Conservation (phyloP, 2,888 invertebrate species). For the Electrophaes corylata region DNA sequence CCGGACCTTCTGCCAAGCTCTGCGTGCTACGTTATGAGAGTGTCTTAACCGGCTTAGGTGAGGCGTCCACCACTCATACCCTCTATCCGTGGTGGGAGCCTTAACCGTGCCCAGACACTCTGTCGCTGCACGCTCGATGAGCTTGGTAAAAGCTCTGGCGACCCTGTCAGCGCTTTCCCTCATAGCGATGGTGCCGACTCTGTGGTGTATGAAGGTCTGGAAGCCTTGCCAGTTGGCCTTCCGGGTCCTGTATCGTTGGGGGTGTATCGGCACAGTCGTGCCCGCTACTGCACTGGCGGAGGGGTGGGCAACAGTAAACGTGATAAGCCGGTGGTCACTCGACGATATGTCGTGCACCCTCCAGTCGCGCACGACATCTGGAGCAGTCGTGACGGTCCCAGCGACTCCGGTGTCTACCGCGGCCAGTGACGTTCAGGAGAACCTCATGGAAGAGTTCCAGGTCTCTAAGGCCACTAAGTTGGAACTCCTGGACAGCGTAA, state of each 20-base stretch:
- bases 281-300: not conserved
- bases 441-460: no score
- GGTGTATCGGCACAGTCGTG: not conserved
- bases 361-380: constrained; percentile 35
- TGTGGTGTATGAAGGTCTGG: no score
- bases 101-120: not conserved
- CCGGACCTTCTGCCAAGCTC: no score
- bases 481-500: no score
- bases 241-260: not conserved
- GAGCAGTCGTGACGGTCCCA: no score
- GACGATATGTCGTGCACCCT: constrained; percentile 5
- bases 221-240: not conserved
- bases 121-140: not conserved
- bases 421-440: no score
- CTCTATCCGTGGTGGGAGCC: not conserved
- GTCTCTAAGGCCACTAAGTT: no score
- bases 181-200: no score
- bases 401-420: no score
- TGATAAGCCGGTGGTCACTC: constrained; percentile 5
- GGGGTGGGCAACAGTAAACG: not conserved
- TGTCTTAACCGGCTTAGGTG: no score
- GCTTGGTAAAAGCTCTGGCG: not conserved
- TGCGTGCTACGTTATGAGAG: no score
- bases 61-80: not conserved
- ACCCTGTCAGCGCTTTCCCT: not conserved